Conservation (phyloP, 2,797 vertebrate species). For the Chloroceryle inda region DNA sequence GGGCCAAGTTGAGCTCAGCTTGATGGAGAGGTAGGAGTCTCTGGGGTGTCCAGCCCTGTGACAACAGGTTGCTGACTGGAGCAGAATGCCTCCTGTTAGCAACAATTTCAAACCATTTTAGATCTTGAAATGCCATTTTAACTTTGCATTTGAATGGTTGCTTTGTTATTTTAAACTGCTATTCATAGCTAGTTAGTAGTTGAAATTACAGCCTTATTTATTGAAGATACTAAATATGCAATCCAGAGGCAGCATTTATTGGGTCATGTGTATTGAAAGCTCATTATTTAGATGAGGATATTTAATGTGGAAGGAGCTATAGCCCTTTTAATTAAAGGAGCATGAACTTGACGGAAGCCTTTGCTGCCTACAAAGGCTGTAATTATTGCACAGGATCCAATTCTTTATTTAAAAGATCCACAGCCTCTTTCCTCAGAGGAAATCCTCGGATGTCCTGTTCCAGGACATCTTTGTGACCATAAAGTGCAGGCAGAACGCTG, state of each 20-base stretch:
- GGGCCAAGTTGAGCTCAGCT: not conserved
- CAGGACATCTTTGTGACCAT: not conserved
- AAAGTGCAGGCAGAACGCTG: not conserved
- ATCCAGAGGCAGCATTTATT: not conserved
- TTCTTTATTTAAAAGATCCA: conserved; percentile 23
- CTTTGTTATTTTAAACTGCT: conserved; percentile 43
- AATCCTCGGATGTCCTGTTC: not conserved
- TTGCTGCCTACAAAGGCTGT: conserved; percentile 22
- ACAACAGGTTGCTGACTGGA: not conserved
- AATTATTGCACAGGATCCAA: conserved; percentile 17
- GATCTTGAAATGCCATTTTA: conserved; percentile 1
- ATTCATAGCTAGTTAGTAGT: not conserved
- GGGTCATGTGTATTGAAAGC: not conserved
- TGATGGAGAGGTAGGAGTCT: not conserved
- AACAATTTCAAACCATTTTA: conserved; percentile 5
- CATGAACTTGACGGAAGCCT: not conserved
- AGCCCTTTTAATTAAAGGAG: conserved; percentile 48
- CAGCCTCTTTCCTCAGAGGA: not conserved
- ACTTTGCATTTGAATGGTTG: not conserved
- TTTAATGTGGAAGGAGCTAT: not conserved
- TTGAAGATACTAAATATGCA: conserved; percentile 1
- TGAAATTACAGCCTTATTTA: conserved; percentile 38
- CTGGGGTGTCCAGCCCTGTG: not conserved
- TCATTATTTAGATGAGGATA: conserved; percentile 42
- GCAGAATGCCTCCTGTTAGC: not conserved